phyloP scores from a whole-genome alignment of 2,113 vertebrate species.

The Microtus oregoni region DNA sequence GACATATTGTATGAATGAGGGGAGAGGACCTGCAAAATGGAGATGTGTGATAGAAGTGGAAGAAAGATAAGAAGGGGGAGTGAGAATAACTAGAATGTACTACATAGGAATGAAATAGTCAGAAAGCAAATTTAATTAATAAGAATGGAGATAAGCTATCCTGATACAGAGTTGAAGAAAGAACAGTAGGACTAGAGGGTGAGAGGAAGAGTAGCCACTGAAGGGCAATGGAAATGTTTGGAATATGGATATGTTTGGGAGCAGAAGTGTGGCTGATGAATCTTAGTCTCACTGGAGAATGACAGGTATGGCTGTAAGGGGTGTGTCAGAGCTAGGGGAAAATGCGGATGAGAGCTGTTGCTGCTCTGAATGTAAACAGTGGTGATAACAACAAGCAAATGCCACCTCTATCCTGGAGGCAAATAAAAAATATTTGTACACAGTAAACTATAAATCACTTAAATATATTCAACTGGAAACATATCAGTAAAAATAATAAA shows the following conservation, averaged over 20 bases:
- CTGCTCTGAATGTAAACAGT: neutral
- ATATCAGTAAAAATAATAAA: neutral
- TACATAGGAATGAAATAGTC: no score
- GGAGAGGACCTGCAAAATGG: neutral
- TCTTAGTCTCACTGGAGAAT: neutral
- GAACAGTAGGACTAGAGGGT: neutral
- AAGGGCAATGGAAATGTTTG: no score
- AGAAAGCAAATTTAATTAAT: no score
- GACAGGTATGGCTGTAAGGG: neutral
- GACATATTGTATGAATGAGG: no score
- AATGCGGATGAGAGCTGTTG: neutral
- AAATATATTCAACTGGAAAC: neutral
- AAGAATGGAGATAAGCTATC: neutral
- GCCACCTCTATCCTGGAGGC: neutral
- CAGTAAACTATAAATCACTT: no score
- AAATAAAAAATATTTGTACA: neutral
- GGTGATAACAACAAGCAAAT: neutral
- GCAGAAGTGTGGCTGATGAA: neutral
- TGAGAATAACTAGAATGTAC: neutral
- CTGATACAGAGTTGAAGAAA: neutral
- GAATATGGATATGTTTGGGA: neutral
- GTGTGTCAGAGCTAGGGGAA: neutral
- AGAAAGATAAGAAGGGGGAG: neutral
- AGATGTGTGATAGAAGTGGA: neutral
- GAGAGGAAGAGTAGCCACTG: rapidly evolving